These are phyloP conservation scores for Bovichtus diacanthus DNA, from an alignment of 2,797 vertebrate species.

Conservation along the genomic window DNA sequence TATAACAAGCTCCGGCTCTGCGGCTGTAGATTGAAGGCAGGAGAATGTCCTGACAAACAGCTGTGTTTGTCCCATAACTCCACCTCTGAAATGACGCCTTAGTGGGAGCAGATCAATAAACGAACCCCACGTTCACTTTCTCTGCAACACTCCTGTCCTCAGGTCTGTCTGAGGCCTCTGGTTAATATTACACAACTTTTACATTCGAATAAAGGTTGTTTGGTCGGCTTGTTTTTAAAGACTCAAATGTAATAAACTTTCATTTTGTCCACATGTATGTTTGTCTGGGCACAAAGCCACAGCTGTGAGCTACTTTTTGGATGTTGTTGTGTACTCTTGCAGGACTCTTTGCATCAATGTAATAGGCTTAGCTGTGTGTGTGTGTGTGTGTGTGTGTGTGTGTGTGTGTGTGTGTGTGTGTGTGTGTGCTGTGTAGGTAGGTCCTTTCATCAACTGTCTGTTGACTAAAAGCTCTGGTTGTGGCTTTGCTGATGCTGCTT, in stretches of 20 bases:
- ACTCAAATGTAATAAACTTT: not conserved
- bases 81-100: slow-evolving; percentile 31
- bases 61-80: slow-evolving; percentile 59
- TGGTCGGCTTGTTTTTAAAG: not conserved
- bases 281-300: slow-evolving; percentile 25
- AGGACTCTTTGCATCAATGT: slow-evolving; percentile 43
- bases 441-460: slow-evolving; percentile 43
- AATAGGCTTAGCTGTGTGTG: slow-evolving; percentile 62
- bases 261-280: not conserved
- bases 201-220: not conserved
- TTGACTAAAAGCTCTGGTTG: slow-evolving; percentile 38
- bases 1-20: slow-evolving; percentile 35
- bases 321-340: slow-evolving; percentile 38
- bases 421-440: slow-evolving; percentile 1
- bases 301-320: slow-evolving; percentile 47
- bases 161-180: not conserved
- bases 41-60: slow-evolving; percentile 44
- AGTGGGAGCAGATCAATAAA: slow-evolving; percentile 39
- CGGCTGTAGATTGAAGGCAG: slow-evolving; percentile 42
- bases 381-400: slow-evolving; percentile 5
- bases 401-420: slow-evolving; percentile 17
- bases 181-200: not conserved
- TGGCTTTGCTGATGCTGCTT: slow-evolving; percentile 38
- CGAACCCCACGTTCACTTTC: not conserved
- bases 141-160: not conserved